Evolutionary conservation across 1,140 invertebrate genomes (phyloP).

Genomic region (Drosophila erecta): DNA sequence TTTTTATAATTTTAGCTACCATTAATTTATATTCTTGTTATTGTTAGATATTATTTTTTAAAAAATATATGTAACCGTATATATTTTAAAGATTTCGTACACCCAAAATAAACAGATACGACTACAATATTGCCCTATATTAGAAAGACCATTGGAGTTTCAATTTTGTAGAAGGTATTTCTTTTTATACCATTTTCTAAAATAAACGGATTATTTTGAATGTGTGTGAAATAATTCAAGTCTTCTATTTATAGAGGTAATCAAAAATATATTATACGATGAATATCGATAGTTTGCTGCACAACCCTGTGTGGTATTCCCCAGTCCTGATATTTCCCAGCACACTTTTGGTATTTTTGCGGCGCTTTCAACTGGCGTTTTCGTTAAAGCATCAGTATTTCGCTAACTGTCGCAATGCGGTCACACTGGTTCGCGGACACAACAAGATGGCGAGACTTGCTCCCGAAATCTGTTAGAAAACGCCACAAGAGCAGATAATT

Average conservation of each 20-base stretch:
- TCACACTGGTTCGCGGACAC: constrained; percentile 70
- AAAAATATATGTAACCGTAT: too few species aligned
- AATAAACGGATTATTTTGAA: too few species aligned
- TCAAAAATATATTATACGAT: not conserved
- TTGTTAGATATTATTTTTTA: too few species aligned
- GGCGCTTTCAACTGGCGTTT: constrained; percentile 21
- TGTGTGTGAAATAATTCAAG: too few species aligned
- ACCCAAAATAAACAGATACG: too few species aligned
- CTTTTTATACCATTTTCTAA: too few species aligned
- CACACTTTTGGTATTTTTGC: constrained; percentile 36
- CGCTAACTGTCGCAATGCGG: constrained; percentile 56
- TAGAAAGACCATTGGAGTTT: too few species aligned
- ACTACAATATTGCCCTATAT: too few species aligned
- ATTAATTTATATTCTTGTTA: too few species aligned
- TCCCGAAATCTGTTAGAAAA: constrained; percentile 60
- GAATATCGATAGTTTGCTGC: not conserved
- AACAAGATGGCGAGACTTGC: constrained; percentile 73
- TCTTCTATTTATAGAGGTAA: not conserved
- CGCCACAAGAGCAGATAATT: constrained; percentile 56
- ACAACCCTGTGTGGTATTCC: not conserved
- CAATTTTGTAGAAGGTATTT: too few species aligned
- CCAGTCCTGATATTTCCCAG: not conserved
- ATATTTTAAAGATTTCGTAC: too few species aligned
- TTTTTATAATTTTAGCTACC: too few species aligned
- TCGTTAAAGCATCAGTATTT: constrained; percentile 40